These are phyloP conservation scores for Rotaria sp. DNA, from an alignment of 2,888 invertebrate species.

Conservation along the genomic window DNA sequence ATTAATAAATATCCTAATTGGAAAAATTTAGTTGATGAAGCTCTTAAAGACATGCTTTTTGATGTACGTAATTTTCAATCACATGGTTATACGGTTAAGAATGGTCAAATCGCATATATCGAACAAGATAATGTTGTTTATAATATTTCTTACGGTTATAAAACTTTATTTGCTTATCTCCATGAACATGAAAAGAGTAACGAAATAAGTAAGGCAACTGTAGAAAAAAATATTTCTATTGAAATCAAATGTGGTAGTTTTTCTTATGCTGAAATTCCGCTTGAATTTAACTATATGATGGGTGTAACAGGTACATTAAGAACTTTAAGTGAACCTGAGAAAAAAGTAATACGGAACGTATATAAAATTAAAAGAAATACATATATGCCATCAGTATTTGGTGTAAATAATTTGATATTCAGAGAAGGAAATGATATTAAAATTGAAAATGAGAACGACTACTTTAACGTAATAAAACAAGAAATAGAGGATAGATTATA, in stretches of 20 bases:
- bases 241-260: not conserved
- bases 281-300: not conserved
- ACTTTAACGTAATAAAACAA: not conserved
- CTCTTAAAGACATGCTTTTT: not conserved
- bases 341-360: not conserved
- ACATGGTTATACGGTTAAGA: not conserved
- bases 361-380: not conserved
- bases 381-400: not conserved
- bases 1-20: not conserved
- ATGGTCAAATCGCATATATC: not conserved
- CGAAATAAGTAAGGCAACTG: not conserved
- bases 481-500: not conserved
- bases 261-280: slow-evolving; percentile 28
- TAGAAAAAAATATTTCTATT: not conserved
- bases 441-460: not conserved
- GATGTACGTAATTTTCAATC: not conserved
- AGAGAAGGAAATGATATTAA: not conserved
- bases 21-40: not conserved
- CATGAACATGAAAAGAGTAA: not conserved
- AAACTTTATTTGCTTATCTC: slow-evolving; percentile 3
- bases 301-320: slow-evolving; percentile 24
- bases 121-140: not conserved
- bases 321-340: not conserved
- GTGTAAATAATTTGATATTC: not conserved
- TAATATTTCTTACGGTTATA: not conserved